Evolutionary conservation across 2,797 vertebrate genomes (phyloP), one percentile per base, ranked within the genome.

Genomic region (Siniperca scherzeri): DNA sequence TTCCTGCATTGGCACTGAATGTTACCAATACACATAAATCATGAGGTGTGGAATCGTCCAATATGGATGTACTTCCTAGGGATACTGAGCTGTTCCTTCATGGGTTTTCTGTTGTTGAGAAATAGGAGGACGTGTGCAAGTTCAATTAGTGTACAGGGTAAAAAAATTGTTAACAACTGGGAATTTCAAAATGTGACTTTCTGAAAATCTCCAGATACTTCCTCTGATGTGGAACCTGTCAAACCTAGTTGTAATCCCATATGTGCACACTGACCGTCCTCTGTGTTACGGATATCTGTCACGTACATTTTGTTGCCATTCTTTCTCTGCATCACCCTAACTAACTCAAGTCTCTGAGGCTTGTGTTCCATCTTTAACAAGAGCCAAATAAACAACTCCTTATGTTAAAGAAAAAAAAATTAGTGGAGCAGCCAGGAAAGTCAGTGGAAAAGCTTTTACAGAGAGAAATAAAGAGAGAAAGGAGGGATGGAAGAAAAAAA

Each of bases 341-440:
- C 86, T 33, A 70, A 83, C 65, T 85, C 74, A 79, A 77, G 81
- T 89, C 74, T 87, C 73, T 25, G 66, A 76, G 70, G 80, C 73
- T 81, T 70, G 70, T 69, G 87, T 87, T 90, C 89, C 82, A 50
- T 82, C 70, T 89, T 86, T 85, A 90, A 80, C 85, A 68, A 85
- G 84, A 87, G 83, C 83, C 77, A 74, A 88, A 84, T 91, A 92
- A 94, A 92, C 92, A 91, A 82, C 82, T 91, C 90, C 88, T 86
- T 84, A 92, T 90, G 91, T 89, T 88, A 84, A 79, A 90, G 72
- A 19, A 55, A 64, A 70, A 82, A 69, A 64, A 80, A 65, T 19
- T 17, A 80, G 82, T 3, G 25, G 42, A 71, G 73, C 74, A 70
- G 90, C 82, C 80, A 67, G 78, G 83, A 88, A 88, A 81, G 70